Evolutionary conservation across 2,888 invertebrate species (phyloP).

Genomic region (Vesta saturnalis): DNA sequence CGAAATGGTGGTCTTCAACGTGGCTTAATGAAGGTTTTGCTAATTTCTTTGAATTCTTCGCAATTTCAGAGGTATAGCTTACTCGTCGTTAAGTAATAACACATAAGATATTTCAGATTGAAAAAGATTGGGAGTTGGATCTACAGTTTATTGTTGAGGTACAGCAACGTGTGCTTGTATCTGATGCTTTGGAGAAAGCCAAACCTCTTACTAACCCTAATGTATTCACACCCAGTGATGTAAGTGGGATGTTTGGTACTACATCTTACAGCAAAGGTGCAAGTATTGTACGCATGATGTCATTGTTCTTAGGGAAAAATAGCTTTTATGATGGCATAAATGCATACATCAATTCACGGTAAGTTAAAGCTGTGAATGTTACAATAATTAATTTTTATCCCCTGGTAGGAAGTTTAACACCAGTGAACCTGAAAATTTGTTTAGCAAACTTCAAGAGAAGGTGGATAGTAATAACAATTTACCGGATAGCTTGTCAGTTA

Average conservation of each 20-base stretch:
- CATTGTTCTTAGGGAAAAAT: slow-evolving; percentile 67
- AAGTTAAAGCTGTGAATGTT: background rate
- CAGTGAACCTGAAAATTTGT: background rate
- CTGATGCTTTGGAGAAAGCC: slow-evolving; percentile 68
- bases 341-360: slow-evolving; percentile 62
- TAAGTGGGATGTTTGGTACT: slow-evolving; percentile 71
- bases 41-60: slow-evolving; percentile 76
- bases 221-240: slow-evolving; percentile 68
- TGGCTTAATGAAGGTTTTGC: slow-evolving; percentile 83
- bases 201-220: slow-evolving; percentile 66
- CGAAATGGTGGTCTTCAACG: slow-evolving; percentile 78
- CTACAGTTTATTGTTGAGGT: slow-evolving; percentile 77
- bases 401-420: slow-evolving; percentile 1
- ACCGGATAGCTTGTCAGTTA: background rate
- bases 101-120: slow-evolving; percentile 64
- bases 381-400: too few species aligned
- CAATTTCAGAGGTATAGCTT: slow-evolving; percentile 65
- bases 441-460: background rate
- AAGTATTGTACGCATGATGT: slow-evolving; percentile 71
- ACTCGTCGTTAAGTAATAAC: too few species aligned
- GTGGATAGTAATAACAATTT: background rate
- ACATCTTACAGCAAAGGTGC: slow-evolving; percentile 77
- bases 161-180: slow-evolving; percentile 70
- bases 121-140: slow-evolving; percentile 70
- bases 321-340: slow-evolving; percentile 67